Percentiles rank a stretch among this genome's conserved stretches.
phyloP scores from a whole-genome alignment of 2,888 invertebrate species.

The Lottia gigantea region DNA sequence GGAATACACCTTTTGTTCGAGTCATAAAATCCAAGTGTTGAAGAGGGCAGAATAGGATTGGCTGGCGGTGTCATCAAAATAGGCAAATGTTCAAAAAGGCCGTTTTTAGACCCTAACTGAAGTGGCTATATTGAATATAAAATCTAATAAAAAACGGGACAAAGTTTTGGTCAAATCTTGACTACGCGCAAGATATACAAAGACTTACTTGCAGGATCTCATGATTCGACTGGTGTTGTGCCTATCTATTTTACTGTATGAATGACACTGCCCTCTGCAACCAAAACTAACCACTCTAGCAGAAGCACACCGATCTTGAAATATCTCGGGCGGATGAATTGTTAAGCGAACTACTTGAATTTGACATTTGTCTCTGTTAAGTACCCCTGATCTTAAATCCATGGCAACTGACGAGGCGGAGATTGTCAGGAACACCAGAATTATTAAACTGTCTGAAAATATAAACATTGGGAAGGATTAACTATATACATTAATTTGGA shows the following conservation, averaged over 20 bases:
- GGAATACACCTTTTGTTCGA: too few relatives aligned
- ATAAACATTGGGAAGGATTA: neutral
- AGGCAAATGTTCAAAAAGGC: too few relatives aligned
- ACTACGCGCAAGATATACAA: too few relatives aligned
- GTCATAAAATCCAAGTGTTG: too few relatives aligned
- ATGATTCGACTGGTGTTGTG: slow-evolving; percentile 17
- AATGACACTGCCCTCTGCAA: slow-evolving; percentile 17
- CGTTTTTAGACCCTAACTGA: too few relatives aligned
- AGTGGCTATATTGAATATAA: too few relatives aligned
- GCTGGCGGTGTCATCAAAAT: too few relatives aligned
- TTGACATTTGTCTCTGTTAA: slow-evolving; percentile 12
- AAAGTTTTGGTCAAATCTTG: too few relatives aligned
- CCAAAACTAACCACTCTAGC: slow-evolving; percentile 12
- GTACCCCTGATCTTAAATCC: neutral
- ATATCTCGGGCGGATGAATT: slow-evolving; percentile 18
- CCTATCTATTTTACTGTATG: slow-evolving; percentile 21
- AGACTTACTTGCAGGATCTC: slow-evolving; percentile 19
- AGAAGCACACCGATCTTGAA: slow-evolving; percentile 10
- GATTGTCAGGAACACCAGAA: neutral
- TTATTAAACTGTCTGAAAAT: slow-evolving; percentile 1
- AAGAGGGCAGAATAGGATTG: too few relatives aligned
- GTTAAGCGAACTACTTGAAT: slow-evolving; percentile 13
- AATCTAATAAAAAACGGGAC: too few relatives aligned
- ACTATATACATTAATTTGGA: too few relatives aligned
- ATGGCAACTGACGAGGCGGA: neutral